Evolutionary conservation across 2,797 vertebrate species (phyloP).

Genomic region (Cichlasoma orientale): DNA sequence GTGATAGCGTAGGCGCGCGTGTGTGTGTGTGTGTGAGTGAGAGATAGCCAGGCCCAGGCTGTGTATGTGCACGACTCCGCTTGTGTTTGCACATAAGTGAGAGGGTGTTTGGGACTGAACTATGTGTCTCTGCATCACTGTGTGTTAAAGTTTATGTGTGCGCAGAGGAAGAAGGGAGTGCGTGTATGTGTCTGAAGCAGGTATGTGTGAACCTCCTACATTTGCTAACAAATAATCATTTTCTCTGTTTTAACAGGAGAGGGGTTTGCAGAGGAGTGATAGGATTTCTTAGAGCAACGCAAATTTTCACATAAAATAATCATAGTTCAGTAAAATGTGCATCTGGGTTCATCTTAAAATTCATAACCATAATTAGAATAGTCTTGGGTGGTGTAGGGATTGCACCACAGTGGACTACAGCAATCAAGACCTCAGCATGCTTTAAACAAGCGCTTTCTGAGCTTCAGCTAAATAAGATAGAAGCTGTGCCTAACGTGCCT

Average conservation of each 20-base stretch:
- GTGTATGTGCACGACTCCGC: conserved; percentile 11
- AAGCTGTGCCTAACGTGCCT: accelerated
- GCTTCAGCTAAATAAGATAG: neutral
- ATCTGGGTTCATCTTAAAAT: neutral
- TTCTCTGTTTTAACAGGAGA: neutral
- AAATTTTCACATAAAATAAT: neutral
- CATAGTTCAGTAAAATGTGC: neutral
- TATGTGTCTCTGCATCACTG: conserved; percentile 9
- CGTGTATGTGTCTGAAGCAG: conserved; percentile 36
- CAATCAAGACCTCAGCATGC: neutral
- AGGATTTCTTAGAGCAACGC: neutral
- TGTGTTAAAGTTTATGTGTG: neutral
- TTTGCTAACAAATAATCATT: conserved; percentile 33
- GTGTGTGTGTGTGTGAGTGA: conserved; percentile 37
- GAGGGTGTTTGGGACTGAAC: conserved; percentile 13
- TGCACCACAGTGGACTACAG: neutral
- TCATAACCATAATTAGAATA: neutral
- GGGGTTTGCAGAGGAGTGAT: neutral
- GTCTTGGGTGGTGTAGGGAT: neutral
- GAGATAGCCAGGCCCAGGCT: conserved; percentile 37
- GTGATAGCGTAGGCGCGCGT: conserved; percentile 47
- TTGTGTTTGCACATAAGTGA: conserved; percentile 18
- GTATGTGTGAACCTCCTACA: conserved; percentile 64
- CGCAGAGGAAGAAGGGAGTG: conserved; percentile 1
- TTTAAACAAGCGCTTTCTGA: neutral